A percentile compares a stretch with the other conserved stretches of the same genome.
Evolutionary conservation across 2,797 vertebrate genomes (phyloP).

Genomic region (Melanotaenia boesemani): DNA sequence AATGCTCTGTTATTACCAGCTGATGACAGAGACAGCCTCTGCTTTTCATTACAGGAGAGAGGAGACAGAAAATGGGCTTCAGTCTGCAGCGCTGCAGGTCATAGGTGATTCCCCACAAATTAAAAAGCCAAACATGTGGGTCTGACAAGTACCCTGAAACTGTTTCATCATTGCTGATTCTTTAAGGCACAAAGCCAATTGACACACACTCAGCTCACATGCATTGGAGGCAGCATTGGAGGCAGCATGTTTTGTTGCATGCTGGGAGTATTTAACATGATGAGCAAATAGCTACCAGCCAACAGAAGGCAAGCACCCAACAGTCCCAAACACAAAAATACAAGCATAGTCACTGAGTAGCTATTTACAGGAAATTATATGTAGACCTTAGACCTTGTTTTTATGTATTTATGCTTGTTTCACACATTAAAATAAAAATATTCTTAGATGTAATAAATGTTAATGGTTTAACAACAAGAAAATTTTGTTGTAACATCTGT

Average conservation of each 20-base stretch:
- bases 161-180: constrained; percentile 31
- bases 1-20: constrained; percentile 74
- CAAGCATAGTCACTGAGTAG: constrained; percentile 8
- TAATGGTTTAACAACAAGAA: neutral
- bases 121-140: constrained; percentile 37
- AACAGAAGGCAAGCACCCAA: constrained; percentile 31
- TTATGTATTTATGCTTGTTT: neutral
- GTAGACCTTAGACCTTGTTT: neutral
- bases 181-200: constrained; percentile 6
- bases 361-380: neutral
- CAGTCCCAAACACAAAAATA: constrained; percentile 29
- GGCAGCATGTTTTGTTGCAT: constrained; percentile 23
- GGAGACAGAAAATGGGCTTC: constrained; percentile 61
- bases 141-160: constrained; percentile 26
- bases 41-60: constrained; percentile 69
- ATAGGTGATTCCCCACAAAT: constrained; percentile 55
- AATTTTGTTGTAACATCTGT: neutral
- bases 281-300: constrained; percentile 62
- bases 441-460: neutral
- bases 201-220: constrained; percentile 25
- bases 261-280: constrained; percentile 57
- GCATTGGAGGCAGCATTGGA: constrained; percentile 10
- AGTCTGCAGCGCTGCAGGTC: constrained; percentile 42
- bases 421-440: neutral
- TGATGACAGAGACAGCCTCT: constrained; percentile 73